Conservation (phyloP, 2,113 vertebrate species). For the Junco hyemalis region DNA sequence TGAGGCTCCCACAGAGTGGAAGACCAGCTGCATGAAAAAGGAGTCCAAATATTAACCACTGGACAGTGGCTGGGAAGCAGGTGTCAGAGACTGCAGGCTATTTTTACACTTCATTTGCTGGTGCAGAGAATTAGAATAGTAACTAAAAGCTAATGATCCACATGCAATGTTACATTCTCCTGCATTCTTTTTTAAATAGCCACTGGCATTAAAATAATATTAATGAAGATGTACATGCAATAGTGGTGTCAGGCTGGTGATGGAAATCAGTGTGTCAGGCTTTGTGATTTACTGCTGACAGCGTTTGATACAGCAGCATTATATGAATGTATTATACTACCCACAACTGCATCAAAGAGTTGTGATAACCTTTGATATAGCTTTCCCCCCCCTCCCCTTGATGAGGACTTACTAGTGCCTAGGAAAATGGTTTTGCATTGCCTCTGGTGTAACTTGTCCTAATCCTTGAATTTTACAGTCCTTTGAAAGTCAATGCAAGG, state of each 20-base stretch:
- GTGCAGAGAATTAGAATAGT: conserved; percentile 60
- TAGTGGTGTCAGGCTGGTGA: conserved; percentile 43
- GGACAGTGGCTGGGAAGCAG: conserved; percentile 70
- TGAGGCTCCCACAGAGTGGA: conserved; percentile 48
- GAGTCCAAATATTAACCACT: conserved; percentile 73
- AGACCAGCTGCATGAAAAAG: conserved; percentile 72
- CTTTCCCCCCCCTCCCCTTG: background rate
- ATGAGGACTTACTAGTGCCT: background rate
- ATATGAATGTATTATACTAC: background rate
- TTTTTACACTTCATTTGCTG: conserved; percentile 77
- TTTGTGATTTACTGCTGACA: conserved; percentile 23
- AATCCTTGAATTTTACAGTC: conserved; percentile 54
- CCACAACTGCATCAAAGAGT: background rate
- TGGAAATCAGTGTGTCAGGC: background rate
- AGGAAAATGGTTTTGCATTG: conserved; percentile 15
- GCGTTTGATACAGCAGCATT: background rate
- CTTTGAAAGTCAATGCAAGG: conserved; percentile 42
- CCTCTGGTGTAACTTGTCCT: conserved; percentile 41
- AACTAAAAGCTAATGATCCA: conserved; percentile 77
- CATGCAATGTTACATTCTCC: conserved; percentile 52
- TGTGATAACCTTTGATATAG: conserved; percentile 12
- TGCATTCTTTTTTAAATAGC: conserved; percentile 68
- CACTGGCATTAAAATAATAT: conserved; percentile 67
- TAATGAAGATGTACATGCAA: conserved; percentile 69
- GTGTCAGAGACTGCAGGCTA: conserved; percentile 70